Conservation (phyloP, 2,888 invertebrate species). For the Phyllotreta cruciferae region DNA sequence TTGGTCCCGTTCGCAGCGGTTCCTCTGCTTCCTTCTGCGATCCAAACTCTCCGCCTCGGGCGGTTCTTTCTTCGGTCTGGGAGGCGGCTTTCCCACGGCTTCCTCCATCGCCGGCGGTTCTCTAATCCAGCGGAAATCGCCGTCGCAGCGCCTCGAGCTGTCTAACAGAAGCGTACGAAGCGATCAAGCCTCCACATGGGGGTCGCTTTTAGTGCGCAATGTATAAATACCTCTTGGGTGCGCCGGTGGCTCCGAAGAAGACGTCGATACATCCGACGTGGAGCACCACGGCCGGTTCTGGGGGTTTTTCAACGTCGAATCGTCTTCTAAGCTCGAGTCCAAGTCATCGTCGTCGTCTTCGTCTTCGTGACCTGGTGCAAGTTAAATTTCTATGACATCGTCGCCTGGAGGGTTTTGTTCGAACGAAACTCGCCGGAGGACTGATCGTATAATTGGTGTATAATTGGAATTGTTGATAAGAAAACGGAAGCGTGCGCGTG, state of each 20-base stretch:
- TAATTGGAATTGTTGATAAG: no score
- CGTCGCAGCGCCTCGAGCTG: conserved; percentile 70
- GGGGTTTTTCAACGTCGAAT: conserved; percentile 66
- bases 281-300: conserved; percentile 60
- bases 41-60: conserved; percentile 64
- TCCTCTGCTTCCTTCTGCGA: conserved; percentile 58
- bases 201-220: background rate
- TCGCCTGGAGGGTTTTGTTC: no score
- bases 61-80: conserved; percentile 52
- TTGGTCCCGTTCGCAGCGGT: conserved; percentile 67
- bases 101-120: conserved; percentile 53
- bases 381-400: conserved; percentile 32
- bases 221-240: conserved; percentile 48
- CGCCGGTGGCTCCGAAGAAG: conserved; percentile 52
- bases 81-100: conserved; percentile 43
- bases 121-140: conserved; percentile 73
- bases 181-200: background rate
- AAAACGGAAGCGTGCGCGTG: no score
- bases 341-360: conserved; percentile 51
- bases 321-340: conserved; percentile 68
- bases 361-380: conserved; percentile 44
- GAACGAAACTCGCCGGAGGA: no score
- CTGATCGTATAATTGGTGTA: no score
- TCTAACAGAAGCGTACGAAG: conserved; percentile 53
- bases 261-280: conserved; percentile 57